Conservation (phyloP, 2,113 vertebrate species). For the Bubo blakistoni region DNA sequence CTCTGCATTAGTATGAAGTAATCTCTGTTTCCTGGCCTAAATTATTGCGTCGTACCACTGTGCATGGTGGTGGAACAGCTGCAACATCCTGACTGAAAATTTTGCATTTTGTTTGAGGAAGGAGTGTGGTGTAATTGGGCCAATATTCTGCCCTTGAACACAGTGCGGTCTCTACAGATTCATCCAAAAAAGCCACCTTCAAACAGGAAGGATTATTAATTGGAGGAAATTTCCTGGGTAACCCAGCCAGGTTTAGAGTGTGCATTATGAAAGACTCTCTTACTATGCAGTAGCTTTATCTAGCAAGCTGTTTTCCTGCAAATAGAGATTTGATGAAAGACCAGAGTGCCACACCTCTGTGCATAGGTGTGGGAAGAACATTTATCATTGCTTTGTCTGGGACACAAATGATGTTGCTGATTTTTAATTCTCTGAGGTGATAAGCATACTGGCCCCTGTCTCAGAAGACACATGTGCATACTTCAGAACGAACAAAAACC, state of each 20-base stretch:
- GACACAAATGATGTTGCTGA: background rate
- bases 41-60: background rate
- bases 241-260: background rate
- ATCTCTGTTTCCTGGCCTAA: background rate
- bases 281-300: background rate
- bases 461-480: background rate
- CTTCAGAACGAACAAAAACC: background rate
- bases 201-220: background rate
- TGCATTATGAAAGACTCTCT: background rate
- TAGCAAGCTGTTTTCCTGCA: background rate
- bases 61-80: background rate
- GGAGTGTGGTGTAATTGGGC: background rate
- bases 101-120: background rate
- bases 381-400: background rate
- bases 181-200: background rate
- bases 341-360: background rate
- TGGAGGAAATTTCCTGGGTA: background rate
- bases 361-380: background rate
- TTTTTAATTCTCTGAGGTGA: background rate
- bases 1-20: background rate
- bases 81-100: conserved; percentile 35
- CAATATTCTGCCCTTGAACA: background rate
- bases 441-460: background rate
- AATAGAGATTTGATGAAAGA: background rate
- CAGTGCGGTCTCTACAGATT: background rate